Percentiles rank a stretch among this genome's conserved stretches.
phyloP scores from a whole-genome alignment of 2,797 vertebrate species.

The Cossypha dichroa region DNA sequence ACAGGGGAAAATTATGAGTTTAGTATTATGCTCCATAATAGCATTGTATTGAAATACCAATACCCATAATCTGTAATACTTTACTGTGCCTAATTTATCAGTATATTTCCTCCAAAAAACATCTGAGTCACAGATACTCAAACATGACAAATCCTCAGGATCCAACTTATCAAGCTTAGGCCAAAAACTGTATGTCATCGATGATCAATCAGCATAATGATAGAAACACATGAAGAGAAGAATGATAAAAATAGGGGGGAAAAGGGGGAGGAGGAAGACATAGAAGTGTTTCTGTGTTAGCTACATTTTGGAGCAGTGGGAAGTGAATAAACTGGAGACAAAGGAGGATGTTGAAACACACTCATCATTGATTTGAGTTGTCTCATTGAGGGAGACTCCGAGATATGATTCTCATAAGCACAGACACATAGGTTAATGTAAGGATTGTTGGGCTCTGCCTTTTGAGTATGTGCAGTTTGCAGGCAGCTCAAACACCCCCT shows the following conservation, averaged over 20 bases:
- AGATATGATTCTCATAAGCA: neutral
- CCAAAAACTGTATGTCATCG: neutral
- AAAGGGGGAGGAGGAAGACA: neutral
- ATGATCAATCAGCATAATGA: neutral
- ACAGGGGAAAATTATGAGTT: neutral
- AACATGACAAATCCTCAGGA: neutral
- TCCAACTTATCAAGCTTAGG: neutral
- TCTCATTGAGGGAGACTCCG: fast-evolving
- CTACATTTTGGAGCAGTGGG: neutral
- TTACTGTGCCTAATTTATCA: neutral
- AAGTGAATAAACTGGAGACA: neutral
- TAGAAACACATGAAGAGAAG: neutral
- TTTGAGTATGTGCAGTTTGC: neutral
- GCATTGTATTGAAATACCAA: neutral
- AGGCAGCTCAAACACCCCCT: neutral
- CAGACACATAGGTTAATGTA: neutral
- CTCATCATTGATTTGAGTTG: neutral
- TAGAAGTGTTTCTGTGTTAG: conserved; percentile 11
- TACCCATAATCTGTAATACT: neutral
- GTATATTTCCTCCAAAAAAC: neutral
- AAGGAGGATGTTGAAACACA: neutral
- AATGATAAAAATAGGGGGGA: neutral
- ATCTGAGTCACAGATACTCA: neutral
- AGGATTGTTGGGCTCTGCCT: neutral
- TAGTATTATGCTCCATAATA: neutral